These are phyloP conservation scores for Falco berigora DNA, from an alignment of 2,797 vertebrate species.

Conservation along the genomic window DNA sequence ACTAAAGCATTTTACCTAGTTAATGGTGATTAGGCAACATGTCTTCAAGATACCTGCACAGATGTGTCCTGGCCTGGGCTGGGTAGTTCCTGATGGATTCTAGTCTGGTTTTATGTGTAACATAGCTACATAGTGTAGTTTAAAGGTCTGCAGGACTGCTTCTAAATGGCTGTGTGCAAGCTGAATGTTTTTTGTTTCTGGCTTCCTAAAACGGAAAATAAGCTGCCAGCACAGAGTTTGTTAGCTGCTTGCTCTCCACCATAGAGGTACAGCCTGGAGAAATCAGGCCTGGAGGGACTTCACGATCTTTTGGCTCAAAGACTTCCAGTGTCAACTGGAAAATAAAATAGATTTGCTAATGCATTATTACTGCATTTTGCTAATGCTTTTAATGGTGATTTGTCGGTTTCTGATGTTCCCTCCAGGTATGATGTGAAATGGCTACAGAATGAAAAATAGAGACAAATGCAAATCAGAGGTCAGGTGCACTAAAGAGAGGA, in stretches of 20 bases:
- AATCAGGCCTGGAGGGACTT: not conserved
- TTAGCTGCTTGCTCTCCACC: not conserved
- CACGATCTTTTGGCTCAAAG: not conserved
- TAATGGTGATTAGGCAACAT: not conserved
- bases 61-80: not conserved
- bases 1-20: not conserved
- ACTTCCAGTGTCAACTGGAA: not conserved
- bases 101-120: not conserved
- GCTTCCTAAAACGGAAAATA: not conserved
- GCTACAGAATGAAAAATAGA: not conserved
- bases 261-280: not conserved
- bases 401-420: not conserved
- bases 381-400: not conserved
- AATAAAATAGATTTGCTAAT: not conserved
- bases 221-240: not conserved
- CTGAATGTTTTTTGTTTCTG: not conserved
- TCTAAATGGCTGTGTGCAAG: not conserved
- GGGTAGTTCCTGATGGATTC: not conserved
- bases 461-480: not conserved
- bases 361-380: not conserved
- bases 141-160: not conserved
- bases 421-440: not conserved
- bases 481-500: not conserved
- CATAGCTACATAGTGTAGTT: not conserved
- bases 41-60: not conserved